These are phyloP conservation scores for Lasioglossum lativentre DNA, from an alignment of 2,888 invertebrate genomes.

Conservation along the genomic window DNA sequence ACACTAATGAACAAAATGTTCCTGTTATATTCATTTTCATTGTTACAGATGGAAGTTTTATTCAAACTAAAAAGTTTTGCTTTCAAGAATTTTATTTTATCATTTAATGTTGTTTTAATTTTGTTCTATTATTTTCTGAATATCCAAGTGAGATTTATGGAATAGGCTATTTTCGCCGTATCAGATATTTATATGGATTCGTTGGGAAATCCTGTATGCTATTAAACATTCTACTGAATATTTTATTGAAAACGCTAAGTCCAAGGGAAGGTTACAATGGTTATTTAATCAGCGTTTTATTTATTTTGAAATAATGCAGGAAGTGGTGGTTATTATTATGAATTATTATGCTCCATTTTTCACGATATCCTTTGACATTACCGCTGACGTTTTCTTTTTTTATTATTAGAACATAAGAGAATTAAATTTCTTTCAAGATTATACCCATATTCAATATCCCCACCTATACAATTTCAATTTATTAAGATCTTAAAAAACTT, in stretches of 20 bases:
- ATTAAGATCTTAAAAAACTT: neutral
- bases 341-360: conserved; percentile 1
- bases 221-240: neutral
- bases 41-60: no score
- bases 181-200: neutral
- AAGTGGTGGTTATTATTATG: neutral
- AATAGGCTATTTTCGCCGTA: no score
- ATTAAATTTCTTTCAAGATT: neutral
- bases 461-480: neutral
- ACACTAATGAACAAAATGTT: no score
- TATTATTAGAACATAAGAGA: neutral
- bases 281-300: neutral
- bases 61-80: no score
- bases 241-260: no score
- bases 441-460: neutral
- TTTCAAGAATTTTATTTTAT: no score
- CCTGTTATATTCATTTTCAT: no score
- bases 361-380: neutral
- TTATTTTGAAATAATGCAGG: neutral
- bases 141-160: no score
- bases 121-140: no score
- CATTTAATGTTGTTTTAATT: no score
- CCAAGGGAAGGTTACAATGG: neutral
- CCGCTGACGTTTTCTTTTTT: neutral
- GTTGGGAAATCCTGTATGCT: neutral